Percentiles rank a stretch among this genome's conserved stretches.
These are phyloP conservation scores for Ciconia nigra DNA, from an alignment of 2,797 vertebrate species.

Conservation along the genomic window DNA sequence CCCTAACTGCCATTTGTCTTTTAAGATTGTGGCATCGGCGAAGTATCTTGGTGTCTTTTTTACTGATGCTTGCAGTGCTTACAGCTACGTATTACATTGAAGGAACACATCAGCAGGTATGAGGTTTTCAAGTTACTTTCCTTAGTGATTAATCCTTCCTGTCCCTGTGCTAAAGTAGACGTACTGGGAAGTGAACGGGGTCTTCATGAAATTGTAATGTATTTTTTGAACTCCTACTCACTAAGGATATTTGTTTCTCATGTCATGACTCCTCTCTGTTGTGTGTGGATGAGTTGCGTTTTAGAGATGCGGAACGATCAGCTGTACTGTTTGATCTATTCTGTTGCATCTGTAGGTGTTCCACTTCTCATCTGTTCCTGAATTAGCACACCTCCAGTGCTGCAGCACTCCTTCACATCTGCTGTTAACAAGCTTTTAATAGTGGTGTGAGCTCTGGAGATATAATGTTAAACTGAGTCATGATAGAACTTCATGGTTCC, in stretches of 20 bases:
- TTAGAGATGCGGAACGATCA: background rate
- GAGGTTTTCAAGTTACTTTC: background rate
- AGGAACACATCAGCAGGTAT: conserved; percentile 93
- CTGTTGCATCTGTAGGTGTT: background rate
- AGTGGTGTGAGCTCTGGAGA: background rate
- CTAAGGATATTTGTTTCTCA: background rate
- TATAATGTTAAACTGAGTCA: background rate
- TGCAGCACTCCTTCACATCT: background rate
- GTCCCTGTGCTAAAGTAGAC: background rate
- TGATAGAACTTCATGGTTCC: background rate
- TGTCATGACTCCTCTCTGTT: background rate
- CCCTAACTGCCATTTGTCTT: conserved; percentile 39
- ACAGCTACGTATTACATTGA: conserved; percentile 89
- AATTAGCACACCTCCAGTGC: background rate
- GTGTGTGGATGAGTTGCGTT: background rate
- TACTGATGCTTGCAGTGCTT: conserved; percentile 84
- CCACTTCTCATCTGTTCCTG: background rate
- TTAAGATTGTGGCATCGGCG: conserved; percentile 90
- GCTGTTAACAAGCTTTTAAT: background rate
- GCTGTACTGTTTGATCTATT: background rate
- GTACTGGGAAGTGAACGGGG: background rate
- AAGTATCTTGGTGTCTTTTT: conserved; percentile 78
- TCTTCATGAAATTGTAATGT: background rate
- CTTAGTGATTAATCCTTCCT: background rate
- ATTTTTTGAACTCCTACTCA: background rate